Conservation (phyloP, 2,113 vertebrate species). For the Vicugna pacos region DNA sequence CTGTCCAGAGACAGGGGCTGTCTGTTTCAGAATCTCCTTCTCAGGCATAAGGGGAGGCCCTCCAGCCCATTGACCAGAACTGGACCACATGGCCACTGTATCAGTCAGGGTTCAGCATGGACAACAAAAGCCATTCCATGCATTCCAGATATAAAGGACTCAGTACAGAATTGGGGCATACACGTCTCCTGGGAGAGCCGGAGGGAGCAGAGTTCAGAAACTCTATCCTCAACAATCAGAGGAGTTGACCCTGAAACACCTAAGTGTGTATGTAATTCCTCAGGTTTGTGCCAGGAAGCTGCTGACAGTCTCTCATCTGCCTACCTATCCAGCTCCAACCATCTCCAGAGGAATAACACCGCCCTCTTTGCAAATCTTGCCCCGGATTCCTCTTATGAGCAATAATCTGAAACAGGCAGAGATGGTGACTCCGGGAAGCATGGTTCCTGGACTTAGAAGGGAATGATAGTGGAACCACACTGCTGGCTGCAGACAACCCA, state of each 20-base stretch:
- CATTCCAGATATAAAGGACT: not conserved
- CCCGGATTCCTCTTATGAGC: not conserved
- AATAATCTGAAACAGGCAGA: not conserved
- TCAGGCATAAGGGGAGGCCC: constrained; percentile 12
- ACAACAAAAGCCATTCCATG: not conserved
- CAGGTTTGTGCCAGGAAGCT: constrained; percentile 21
- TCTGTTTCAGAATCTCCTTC: constrained; percentile 27
- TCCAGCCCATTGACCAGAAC: not conserved
- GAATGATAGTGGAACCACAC: not conserved
- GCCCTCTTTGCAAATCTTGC: constrained; percentile 27
- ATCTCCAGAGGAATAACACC: not conserved
- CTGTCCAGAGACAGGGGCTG: not conserved
- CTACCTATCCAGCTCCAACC: not conserved
- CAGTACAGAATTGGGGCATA: not conserved
- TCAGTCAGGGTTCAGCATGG: not conserved
- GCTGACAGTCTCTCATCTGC: not conserved
- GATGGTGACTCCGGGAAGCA: not conserved
- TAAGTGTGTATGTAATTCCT: not conserved
- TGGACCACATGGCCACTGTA: not conserved
- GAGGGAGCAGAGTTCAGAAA: not conserved
- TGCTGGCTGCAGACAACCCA: not conserved
- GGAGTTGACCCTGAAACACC: not conserved
- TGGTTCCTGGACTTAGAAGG: not conserved
- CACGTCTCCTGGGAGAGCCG: not conserved
- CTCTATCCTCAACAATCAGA: not conserved